These are phyloP conservation scores for Leucoptera coffeella DNA, from an alignment of 2,888 invertebrate species.

Conservation along the genomic window DNA sequence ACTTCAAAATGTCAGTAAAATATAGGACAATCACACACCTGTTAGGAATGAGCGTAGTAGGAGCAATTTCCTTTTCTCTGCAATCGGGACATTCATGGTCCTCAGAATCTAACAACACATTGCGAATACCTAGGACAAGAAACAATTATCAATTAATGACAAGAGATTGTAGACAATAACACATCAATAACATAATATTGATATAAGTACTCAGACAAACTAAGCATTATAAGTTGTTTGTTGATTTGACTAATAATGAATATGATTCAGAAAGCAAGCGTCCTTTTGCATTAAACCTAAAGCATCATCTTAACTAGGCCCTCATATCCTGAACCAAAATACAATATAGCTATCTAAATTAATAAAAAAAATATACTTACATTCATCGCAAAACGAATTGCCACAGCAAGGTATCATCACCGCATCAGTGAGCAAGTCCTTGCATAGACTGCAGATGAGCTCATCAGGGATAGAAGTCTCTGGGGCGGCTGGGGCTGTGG, in stretches of 20 bases:
- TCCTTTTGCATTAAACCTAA: too few species aligned
- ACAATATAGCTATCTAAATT: too few species aligned
- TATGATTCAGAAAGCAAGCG: neutral
- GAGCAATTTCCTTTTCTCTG: constrained; percentile 86
- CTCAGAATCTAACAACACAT: constrained; percentile 83
- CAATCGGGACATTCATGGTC: constrained; percentile 95
- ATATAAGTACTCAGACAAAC: too few species aligned
- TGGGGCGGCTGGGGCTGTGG: constrained; percentile 58
- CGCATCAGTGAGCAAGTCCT: constrained; percentile 88
- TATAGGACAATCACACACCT: constrained; percentile 30
- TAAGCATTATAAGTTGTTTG: neutral
- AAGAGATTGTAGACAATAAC: too few species aligned
- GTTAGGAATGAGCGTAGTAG: constrained; percentile 89
- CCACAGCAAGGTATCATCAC: constrained; percentile 98
- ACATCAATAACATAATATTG: too few species aligned
- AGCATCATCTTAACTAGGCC: too few species aligned
- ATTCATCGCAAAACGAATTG: constrained; percentile 97
- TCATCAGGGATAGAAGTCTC: constrained; percentile 81
- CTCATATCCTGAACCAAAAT: too few species aligned
- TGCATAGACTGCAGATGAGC: constrained; percentile 85
- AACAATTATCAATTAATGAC: too few species aligned
- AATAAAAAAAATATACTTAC: constrained; percentile 47
- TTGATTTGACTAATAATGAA: neutral
- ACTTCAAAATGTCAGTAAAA: too few species aligned
- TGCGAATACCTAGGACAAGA: constrained; percentile 80